phyloP scores from a whole-genome alignment of 23 tunicate genomes.

The Botrylloides violaceus region DNA sequence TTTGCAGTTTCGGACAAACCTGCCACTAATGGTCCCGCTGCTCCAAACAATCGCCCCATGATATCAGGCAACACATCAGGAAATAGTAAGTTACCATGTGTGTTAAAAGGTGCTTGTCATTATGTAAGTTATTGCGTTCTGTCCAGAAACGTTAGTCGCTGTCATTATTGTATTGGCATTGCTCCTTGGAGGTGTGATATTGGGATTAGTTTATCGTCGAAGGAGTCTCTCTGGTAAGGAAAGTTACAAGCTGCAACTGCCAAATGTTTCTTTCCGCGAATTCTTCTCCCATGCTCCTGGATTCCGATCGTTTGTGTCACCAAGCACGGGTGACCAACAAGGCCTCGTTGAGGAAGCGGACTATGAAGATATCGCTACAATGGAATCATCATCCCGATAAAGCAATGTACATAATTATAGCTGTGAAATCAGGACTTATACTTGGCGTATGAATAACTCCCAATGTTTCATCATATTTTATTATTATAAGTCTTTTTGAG shows the following conservation, averaged over 20 bases:
- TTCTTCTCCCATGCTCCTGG: slow-evolving; percentile 35
- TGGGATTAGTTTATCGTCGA: slow-evolving; percentile 2
- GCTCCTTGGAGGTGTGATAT: slow-evolving; percentile 6
- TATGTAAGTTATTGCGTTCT: background rate
- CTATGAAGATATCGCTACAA: slow-evolving; percentile 5
- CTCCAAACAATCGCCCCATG: no score
- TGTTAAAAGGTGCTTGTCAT: background rate
- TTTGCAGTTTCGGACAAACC: no score
- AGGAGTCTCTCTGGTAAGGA: slow-evolving; percentile 14
- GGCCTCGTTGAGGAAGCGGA: slow-evolving; percentile 21
- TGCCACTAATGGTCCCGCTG: no score
- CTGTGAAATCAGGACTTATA: no score
- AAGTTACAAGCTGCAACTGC: slow-evolving; percentile 44
- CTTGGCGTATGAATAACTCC: no score
- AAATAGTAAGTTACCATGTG: no score
- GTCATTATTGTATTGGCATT: slow-evolving; percentile 32
- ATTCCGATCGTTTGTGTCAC: background rate
- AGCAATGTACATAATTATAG: no score
- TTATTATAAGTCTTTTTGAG: no score
- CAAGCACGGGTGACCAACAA: slow-evolving; percentile 21
- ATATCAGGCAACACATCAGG: no score
- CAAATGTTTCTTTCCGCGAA: slow-evolving; percentile 56
- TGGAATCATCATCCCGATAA: no score
- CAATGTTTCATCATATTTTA: no score
- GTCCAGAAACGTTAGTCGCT: background rate